These are phyloP conservation scores for Drosophila borealis DNA, from an alignment of 2,888 invertebrate species.

Conservation along the genomic window DNA sequence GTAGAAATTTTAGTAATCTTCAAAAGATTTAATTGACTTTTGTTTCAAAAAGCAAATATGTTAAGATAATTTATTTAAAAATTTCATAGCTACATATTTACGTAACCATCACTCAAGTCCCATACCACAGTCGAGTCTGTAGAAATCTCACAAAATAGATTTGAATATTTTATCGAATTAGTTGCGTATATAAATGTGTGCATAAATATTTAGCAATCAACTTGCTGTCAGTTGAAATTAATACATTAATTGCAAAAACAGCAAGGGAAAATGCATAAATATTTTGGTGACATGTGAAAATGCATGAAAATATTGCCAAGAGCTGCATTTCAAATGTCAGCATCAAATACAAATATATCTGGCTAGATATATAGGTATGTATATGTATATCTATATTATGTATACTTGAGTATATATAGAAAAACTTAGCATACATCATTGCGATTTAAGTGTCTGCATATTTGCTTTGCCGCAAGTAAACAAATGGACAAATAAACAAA, in stretches of 20 bases:
- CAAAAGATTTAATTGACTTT: too few relatives aligned
- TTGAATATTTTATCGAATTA: constrained; percentile 41
- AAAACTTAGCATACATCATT: constrained; percentile 54
- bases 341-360: constrained; percentile 38
- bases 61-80: too few relatives aligned
- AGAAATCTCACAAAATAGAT: constrained; percentile 18
- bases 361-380: constrained; percentile 4
- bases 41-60: too few relatives aligned
- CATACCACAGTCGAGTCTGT: constrained; percentile 7
- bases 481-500: constrained; percentile 64
- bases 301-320: constrained; percentile 28
- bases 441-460: constrained; percentile 66
- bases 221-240: constrained; percentile 61
- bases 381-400: constrained; percentile 14
- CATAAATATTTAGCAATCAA: constrained; percentile 49
- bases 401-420: constrained; percentile 7
- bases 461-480: constrained; percentile 58
- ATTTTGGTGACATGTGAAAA: constrained; percentile 41
- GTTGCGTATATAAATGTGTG: constrained; percentile 40
- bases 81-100: too few relatives aligned
- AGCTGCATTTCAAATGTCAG: constrained; percentile 41
- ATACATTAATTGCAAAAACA: constrained; percentile 55
- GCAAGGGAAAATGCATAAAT: constrained; percentile 34
- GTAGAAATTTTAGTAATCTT: too few relatives aligned
- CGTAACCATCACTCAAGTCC: too few relatives aligned